Conservation (phyloP, 2,797 vertebrate genomes). For the Dicrostonyx torquatus region DNA sequence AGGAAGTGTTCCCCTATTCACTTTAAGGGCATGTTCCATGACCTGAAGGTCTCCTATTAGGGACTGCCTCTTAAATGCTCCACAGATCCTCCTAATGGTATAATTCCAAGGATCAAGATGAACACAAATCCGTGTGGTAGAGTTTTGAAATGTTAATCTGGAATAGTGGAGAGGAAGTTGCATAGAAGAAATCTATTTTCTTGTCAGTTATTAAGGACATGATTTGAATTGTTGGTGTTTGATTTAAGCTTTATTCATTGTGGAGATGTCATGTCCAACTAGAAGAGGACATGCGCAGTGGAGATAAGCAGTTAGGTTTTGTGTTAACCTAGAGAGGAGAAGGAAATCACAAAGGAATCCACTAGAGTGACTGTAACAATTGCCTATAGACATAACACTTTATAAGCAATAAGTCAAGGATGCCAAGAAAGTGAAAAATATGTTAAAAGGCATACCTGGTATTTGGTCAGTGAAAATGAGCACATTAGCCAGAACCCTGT, state of each 20-base stretch:
- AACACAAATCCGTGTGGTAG: background rate
- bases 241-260: background rate
- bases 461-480: background rate
- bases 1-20: accelerated
- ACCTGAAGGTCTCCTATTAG: background rate
- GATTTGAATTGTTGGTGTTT: too few species aligned
- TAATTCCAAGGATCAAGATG: background rate
- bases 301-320: accelerated
- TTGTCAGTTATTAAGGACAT: background rate
- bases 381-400: background rate
- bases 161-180: background rate
- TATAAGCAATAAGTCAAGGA: background rate
- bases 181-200: background rate
- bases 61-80: background rate
- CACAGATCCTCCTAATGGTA: background rate
- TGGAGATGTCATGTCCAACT: background rate
- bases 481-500: too few species aligned
- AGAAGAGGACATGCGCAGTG: too few species aligned
- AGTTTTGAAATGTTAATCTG: background rate
- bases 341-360: background rate
- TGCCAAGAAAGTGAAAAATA: background rate
- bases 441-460: background rate
- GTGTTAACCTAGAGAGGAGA: background rate
- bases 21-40: too few species aligned
- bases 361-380: background rate